Conservation (phyloP, 2,113 vertebrate genomes). For the Struthidea cinerea region DNA sequence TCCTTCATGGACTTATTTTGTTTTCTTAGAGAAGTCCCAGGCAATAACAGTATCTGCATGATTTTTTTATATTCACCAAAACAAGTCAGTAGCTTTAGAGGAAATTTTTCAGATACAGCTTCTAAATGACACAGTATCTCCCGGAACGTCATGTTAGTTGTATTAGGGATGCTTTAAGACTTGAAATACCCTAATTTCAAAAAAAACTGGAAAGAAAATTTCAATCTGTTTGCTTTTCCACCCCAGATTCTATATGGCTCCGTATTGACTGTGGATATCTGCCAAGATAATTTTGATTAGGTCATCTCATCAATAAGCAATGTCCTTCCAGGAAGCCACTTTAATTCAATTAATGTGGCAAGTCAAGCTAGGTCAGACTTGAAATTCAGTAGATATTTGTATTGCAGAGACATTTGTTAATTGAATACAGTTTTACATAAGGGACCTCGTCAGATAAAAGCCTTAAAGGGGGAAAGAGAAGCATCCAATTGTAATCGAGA, state of each 20-base stretch:
- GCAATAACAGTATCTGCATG: background rate
- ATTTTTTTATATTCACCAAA: background rate
- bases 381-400: slow-evolving; percentile 46
- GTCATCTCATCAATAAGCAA: slow-evolving; percentile 47
- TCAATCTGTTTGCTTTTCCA: background rate
- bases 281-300: slow-evolving; percentile 29
- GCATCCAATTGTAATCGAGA: background rate
- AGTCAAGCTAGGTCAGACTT: slow-evolving; percentile 43
- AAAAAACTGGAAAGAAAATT: background rate
- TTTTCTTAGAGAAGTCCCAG: background rate
- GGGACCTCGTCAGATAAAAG: background rate
- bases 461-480: background rate
- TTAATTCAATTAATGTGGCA: slow-evolving; percentile 56
- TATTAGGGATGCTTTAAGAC: background rate
- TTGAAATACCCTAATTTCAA: background rate
- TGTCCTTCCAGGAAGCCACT: slow-evolving; percentile 59
- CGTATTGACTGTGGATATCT: background rate
- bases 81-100: background rate
- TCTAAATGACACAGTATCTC: background rate
- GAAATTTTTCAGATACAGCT: background rate
- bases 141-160: background rate
- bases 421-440: slow-evolving; percentile 2
- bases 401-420: slow-evolving; percentile 37
- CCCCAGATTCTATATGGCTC: background rate
- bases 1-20: background rate